Base-by-base conservation (phyloP, 1,140 invertebrate genomes). In the Heliconius eleuchia region DNA sequence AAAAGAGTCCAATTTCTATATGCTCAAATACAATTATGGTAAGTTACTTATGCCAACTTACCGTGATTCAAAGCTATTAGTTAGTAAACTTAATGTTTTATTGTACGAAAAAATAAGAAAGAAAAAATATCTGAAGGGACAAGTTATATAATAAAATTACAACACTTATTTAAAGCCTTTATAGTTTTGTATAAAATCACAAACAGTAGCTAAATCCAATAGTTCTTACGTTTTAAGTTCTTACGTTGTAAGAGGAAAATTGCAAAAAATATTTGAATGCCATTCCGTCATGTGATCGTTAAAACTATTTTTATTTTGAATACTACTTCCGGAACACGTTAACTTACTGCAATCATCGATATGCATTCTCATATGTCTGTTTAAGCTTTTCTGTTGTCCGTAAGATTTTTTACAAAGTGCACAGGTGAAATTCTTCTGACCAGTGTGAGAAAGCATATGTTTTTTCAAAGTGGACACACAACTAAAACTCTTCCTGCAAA, bases 391-490 rank as follows among this genome's bases (percentile, higher is more conserved):
- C 82, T 96, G 96, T 71, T 96, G 94, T 4, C 95, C 96, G 88
- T 96, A 97, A 11, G 95, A 87, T 74, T 96, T 95, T 37, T 94
- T 90, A 83, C 96, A 97, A 9, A 95, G 84, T 30, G 84, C 82
- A 80, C 96, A 96, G 1, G 93, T 85, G 77, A 95, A 96, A n/a
- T 95, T 95, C 30, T 94, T 91, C 75, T 96, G 96, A 1, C 96
- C 96, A 4, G 96, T 96, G 82, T 97, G 96, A 3, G 95, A 95
- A n/a, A 96, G 88, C 93, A 97, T 97, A 90, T 97, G 97, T 76
- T 95, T 97, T 95, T 92, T 97, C 89, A 87, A 96, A 82, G 83
- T 96, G 91, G 96, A 96, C 1, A 92, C 82, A 46, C 93, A 94
- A 34, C 92, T 95, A 73, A 95, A 95, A 72, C 92, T 88, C 79